Percentiles rank a stretch among this genome's conserved stretches.
These are phyloP conservation scores for Palythoa heliodiscus DNA, from an alignment of 92 coral and sea anemone genomes.

Conservation along the genomic window DNA sequence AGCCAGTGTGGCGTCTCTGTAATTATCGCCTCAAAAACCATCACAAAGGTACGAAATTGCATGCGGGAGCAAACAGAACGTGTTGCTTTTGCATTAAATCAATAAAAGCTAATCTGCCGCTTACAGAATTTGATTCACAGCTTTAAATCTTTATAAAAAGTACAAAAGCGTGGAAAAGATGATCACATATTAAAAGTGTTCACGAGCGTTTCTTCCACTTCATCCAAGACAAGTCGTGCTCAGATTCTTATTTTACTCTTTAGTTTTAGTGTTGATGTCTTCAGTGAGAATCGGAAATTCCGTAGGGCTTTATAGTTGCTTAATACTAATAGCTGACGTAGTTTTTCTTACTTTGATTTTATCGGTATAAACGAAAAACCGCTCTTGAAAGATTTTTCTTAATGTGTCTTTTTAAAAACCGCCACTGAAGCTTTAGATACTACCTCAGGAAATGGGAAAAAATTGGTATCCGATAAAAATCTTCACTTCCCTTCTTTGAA, in stretches of 20 bases:
- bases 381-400: not conserved
- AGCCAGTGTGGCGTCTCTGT: conserved; percentile 45
- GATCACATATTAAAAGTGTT: not conserved
- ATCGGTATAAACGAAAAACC: not conserved
- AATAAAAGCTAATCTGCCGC: conserved; percentile 31
- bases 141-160: not conserved
- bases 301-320: conserved; percentile 23
- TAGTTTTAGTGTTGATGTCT: conserved; percentile 15
- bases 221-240: not conserved
- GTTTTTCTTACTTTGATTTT: not conserved
- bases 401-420: not conserved
- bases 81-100: conserved; percentile 25
- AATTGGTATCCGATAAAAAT: not conserved
- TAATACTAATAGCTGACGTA: not conserved
- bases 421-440: not conserved
- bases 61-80: conserved; percentile 41
- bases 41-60: conserved; percentile 33
- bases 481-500: not conserved
- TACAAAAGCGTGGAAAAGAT: not conserved
- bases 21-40: conserved; percentile 37
- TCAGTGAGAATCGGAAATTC: conserved; percentile 28
- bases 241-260: not conserved
- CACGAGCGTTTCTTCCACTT: not conserved
- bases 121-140: conserved; percentile 18
- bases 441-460: not conserved